Percentiles rank a stretch among this genome's conserved stretches.
Evolutionary conservation across 2,113 vertebrate genomes (phyloP).

Genomic region (Suncus etruscus): DNA sequence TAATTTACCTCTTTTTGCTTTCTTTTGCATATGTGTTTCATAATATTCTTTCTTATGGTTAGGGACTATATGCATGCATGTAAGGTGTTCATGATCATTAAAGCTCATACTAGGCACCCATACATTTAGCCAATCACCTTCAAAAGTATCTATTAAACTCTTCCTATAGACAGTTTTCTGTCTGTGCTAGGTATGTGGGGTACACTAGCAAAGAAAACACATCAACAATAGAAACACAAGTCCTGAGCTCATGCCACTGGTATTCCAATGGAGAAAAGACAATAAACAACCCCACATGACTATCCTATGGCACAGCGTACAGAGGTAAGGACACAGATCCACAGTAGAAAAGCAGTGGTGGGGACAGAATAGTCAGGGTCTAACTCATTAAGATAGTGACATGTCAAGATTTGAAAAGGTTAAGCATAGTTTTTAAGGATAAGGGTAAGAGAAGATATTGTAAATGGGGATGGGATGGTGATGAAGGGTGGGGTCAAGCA

Average conservation of each 20-base stretch:
- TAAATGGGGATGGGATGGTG: no score
- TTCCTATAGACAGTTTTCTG: not conserved
- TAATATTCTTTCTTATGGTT: not conserved
- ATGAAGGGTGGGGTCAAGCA: no score
- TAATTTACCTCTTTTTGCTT: not conserved
- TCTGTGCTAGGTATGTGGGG: not conserved
- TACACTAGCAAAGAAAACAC: not conserved
- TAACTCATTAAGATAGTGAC: no score
- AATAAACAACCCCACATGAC: not conserved
- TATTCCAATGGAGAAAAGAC: not conserved
- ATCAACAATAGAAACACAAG: not conserved
- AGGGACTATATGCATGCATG: no score
- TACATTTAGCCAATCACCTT: not conserved
- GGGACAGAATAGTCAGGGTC: no score
- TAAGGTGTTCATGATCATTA: no score
- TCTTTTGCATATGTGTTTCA: not conserved
- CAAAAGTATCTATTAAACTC: not conserved
- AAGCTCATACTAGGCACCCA: not conserved
- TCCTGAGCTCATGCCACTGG: not conserved
- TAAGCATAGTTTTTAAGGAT: no score
- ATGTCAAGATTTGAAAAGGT: no score
- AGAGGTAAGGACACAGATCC: not conserved
- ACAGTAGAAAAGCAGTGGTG: no score
- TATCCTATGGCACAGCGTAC: not conserved
- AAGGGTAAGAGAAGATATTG: no score